A percentile compares a stretch with the other conserved stretches of the same genome.
Evolutionary conservation across 1,140 invertebrate genomes (phyloP).

Genomic region (Euura saliciscinereae): DNA sequence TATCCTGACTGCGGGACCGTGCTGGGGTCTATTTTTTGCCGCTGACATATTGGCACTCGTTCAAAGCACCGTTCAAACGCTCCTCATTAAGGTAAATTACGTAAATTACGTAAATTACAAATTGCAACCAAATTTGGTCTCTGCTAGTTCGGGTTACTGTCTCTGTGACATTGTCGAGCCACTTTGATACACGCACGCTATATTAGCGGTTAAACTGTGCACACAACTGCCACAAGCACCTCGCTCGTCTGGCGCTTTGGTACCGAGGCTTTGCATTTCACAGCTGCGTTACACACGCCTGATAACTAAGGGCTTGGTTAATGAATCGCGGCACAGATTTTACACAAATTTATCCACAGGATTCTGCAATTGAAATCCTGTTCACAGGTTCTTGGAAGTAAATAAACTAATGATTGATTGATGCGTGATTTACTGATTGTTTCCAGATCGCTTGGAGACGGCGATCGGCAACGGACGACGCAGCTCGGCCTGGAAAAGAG

Average conservation of each 20-base stretch:
- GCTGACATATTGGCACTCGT: slow-evolving; percentile 59
- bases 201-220: neutral
- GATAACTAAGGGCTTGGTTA: slow-evolving; percentile 61
- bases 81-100: slow-evolving; percentile 65
- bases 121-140: neutral
- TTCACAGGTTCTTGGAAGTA: no score
- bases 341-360: no score
- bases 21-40: slow-evolving; percentile 63
- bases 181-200: slow-evolving; percentile 12
- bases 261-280: slow-evolving; percentile 26
- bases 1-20: slow-evolving; percentile 70
- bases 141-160: neutral
- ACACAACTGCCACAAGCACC: neutral
- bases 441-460: slow-evolving; percentile 82
- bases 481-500: slow-evolving; percentile 74
- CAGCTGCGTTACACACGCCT: slow-evolving; percentile 56
- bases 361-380: no score
- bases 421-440: no score
- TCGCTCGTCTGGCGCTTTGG: neutral
- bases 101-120: slow-evolving; percentile 29
- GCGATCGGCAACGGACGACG: slow-evolving; percentile 69
- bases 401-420: no score
- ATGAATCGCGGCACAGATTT: no score
- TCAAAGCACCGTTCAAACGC: slow-evolving; percentile 77
- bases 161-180: neutral